phyloP scores from a whole-genome alignment of 2,888 invertebrate genomes.

The Caenorhabditis sp. region DNA sequence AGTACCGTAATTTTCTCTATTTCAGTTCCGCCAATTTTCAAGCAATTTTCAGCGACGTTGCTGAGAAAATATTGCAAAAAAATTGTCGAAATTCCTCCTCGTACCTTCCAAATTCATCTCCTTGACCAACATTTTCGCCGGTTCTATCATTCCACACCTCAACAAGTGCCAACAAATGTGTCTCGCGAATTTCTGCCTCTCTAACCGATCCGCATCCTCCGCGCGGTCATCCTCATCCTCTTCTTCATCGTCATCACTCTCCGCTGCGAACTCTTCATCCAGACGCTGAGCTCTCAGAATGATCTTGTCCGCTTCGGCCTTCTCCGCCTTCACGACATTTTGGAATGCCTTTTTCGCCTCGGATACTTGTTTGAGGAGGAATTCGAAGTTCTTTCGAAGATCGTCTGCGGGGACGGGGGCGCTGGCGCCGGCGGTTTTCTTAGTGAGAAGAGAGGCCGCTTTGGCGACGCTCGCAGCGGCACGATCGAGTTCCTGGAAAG shows the following conservation, averaged over 20 bases:
- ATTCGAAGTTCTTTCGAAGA: constrained; percentile 29
- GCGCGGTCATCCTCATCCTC: not conserved
- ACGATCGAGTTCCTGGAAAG: constrained; percentile 61
- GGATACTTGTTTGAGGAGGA: constrained; percentile 26
- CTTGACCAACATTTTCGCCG: constrained; percentile 92
- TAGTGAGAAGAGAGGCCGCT: constrained; percentile 9
- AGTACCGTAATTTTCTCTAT: too few species aligned
- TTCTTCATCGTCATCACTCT: not conserved
- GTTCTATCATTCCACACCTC: constrained; percentile 91
- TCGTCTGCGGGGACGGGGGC: constrained; percentile 29
- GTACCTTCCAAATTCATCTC: constrained; percentile 77
- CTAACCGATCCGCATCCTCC: not conserved
- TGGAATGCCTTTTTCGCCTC: constrained; percentile 17
- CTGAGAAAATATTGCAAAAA: too few species aligned
- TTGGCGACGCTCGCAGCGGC: constrained; percentile 27
- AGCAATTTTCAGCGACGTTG: too few species aligned
- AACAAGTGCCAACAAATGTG: constrained; percentile 98
- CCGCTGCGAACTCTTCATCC: constrained; percentile 40
- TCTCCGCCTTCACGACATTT: constrained; percentile 21
- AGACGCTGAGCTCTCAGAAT: constrained; percentile 27
- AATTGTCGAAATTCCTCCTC: too few species aligned
- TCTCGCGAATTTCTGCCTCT: constrained; percentile 84
- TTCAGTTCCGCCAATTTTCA: too few species aligned
- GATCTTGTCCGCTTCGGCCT: constrained; percentile 33
- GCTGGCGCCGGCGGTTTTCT: constrained; percentile 17